These are phyloP conservation scores for Rostrhamus sociabilis DNA, from an alignment of 2,797 vertebrate genomes.

Conservation along the genomic window DNA sequence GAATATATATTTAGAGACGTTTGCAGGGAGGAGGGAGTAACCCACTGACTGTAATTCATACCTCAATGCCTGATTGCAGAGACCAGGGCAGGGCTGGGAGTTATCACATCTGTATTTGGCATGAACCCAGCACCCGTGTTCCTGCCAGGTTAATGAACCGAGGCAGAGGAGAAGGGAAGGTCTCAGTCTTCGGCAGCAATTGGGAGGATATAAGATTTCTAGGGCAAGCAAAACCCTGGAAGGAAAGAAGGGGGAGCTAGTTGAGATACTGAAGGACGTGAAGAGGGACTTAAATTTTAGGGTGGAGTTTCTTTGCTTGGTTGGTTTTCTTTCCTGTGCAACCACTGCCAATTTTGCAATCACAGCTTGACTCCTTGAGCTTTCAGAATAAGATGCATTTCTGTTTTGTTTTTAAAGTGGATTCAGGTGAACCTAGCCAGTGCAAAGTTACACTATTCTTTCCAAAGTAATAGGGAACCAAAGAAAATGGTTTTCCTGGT, in stretches of 20 bases:
- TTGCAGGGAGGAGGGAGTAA: background rate
- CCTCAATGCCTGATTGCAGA: background rate
- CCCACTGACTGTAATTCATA: background rate
- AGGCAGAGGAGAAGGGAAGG: background rate
- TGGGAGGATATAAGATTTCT: background rate
- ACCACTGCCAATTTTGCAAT: background rate
- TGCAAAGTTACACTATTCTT: background rate
- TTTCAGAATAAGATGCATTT: slow-evolving; percentile 10
- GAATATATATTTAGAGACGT: background rate
- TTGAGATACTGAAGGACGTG: background rate
- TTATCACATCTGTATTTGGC: slow-evolving; percentile 6
- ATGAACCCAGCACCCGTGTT: background rate
- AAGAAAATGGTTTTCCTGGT: background rate
- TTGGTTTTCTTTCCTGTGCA: slow-evolving; percentile 15
- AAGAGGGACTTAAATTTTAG: background rate
- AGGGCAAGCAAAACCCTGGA: background rate
- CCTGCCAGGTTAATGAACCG: background rate
- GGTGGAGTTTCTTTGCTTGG: background rate
- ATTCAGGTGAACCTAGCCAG: background rate
- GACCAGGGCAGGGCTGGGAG: background rate
- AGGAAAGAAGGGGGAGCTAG: background rate
- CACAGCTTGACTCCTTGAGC: background rate
- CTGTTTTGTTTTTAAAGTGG: slow-evolving; percentile 2
- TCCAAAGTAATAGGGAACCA: background rate
- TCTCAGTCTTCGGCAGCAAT: background rate